Base-by-base conservation (phyloP, 2,888 invertebrate species). In the Eupeodes latifasciatus region DNA sequence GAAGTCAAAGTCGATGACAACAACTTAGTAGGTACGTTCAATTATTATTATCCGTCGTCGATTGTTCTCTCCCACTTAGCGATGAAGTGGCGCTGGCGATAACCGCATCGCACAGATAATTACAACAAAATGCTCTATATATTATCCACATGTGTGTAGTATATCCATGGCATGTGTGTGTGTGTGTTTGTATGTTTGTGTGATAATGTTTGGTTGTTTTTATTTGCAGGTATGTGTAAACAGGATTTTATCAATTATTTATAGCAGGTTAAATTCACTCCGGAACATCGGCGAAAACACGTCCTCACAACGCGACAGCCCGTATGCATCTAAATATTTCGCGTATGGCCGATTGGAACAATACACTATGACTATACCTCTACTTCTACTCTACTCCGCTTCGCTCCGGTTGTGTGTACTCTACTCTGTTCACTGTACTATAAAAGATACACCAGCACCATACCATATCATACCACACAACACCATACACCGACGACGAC, bases 311-410 rank as follows among this genome's bases (percentile, higher is more conserved):
- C 93, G 92, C 93, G 93, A 91, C 93, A 92, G 93, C 93, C 93
- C 93, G 93, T 93, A 92, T 93, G 93, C 93, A 93, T 93, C 93
- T 93, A 93, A 93, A 92, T 92, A 92, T 92, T 92, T 92, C 91
- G 91, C 92, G 91, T 92, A 91, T 91, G 92, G 92, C 92, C 92
- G 92, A 92, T 72, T 92, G 82, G 87, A 89, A 89, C 89, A 90
- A 87, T 89, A 89, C 89, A 81, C 89, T 87, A 81, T 75, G 67
- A 47, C 47, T 78, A 47, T 47, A 47, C 47, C 47, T 44, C 44
- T 6, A 6, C 10, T 10, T 6, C 34, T 59, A 36, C 40, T 40
- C 40, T 40, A 40, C 40, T 14, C 14, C 5, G 14, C n/a, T 51
- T 5, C 14, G 67, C 69, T 69, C 69, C 69, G 69, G 69, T 69